Percentiles rank a stretch among this genome's conserved stretches.
Conservation (phyloP, 2,888 invertebrate species). For the Candidula unifasciata region DNA sequence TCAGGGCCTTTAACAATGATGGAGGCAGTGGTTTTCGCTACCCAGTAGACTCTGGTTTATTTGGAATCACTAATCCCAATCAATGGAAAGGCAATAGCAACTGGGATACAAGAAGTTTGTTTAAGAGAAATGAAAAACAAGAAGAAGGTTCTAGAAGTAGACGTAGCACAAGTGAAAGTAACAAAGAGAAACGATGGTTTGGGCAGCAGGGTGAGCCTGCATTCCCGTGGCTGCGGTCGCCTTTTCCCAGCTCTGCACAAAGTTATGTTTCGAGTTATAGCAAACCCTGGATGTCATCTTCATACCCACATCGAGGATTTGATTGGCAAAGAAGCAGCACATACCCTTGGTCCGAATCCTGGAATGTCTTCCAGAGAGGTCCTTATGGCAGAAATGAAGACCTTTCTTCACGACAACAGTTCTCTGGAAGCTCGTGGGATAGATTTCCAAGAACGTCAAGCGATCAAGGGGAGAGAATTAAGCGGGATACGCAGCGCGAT, state of each 20-base stretch:
- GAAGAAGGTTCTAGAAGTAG: background rate
- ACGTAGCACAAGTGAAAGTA: background rate
- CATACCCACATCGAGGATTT: background rate
- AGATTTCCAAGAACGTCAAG: background rate
- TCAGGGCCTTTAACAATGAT: background rate
- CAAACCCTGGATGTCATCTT: background rate
- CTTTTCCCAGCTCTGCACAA: background rate
- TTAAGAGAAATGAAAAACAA: background rate
- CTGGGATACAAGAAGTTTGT: background rate
- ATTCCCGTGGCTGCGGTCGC: background rate
- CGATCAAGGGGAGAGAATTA: background rate
- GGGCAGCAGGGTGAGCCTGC: background rate
- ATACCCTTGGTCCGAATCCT: background rate
- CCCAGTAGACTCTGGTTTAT: background rate
- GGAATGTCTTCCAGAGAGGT: background rate
- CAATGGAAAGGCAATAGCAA: background rate
- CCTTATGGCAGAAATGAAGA: background rate
- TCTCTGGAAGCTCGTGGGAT: background rate
- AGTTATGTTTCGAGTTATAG: background rate
- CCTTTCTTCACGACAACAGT: background rate
- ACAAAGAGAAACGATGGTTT: conserved; percentile 5
- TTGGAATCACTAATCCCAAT: background rate
- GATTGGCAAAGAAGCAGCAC: background rate
- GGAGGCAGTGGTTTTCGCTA: background rate
- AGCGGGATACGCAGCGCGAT: background rate